Conservation (phyloP, 2,797 vertebrate genomes). For the Xenopus petersii region DNA sequence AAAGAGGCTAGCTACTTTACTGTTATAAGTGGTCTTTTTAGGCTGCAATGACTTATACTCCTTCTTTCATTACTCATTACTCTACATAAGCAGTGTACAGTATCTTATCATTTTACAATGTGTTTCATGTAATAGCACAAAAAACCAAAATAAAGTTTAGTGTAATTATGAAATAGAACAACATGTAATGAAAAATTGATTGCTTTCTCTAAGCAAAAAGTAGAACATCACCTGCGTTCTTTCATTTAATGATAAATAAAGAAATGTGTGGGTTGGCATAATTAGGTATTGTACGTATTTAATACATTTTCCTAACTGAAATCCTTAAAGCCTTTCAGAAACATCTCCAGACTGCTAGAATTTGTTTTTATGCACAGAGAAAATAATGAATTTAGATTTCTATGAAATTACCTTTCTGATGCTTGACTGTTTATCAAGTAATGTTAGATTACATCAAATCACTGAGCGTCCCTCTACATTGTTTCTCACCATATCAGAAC, state of each 20-base stretch:
- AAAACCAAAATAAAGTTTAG: constrained; percentile 41
- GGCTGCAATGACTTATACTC: neutral
- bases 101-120: constrained; percentile 26
- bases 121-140: constrained; percentile 31
- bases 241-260: constrained; percentile 47
- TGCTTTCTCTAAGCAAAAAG: constrained; percentile 40
- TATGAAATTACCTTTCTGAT: constrained; percentile 45
- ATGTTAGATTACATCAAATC: constrained; percentile 34
- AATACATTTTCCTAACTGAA: constrained; percentile 42
- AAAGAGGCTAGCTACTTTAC: neutral
- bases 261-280: constrained; percentile 44
- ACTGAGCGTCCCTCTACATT: constrained; percentile 13
- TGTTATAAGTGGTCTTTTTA: neutral
- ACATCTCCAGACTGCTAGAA: constrained; percentile 26
- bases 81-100: constrained; percentile 13
- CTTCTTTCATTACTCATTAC: constrained; percentile 24
- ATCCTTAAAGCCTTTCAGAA: constrained; percentile 40
- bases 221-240: constrained; percentile 45
- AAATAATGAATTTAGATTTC: constrained; percentile 47
- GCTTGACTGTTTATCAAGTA: constrained; percentile 37
- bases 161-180: constrained; percentile 48
- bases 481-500: neutral
- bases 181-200: constrained; percentile 46
- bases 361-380: constrained; percentile 38
- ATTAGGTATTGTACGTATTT: constrained; percentile 47